Evolutionary conservation across 1,140 invertebrate genomes (phyloP), one percentile per base, ranked within the genome.

Genomic region (Homarus americanus): DNA sequence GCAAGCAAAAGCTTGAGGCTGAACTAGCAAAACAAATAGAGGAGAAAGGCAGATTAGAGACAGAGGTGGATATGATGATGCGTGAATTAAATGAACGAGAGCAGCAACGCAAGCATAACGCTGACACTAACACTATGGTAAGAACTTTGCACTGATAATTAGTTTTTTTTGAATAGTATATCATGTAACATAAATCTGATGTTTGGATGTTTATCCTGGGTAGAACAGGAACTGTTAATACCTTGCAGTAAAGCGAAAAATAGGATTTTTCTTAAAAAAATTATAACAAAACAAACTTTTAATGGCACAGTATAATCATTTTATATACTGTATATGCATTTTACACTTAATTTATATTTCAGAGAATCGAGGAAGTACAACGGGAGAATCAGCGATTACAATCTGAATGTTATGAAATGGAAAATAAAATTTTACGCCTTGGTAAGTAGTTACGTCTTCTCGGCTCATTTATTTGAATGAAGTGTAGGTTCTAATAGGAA

Each of bases 331-430:
- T 49, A 49, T 49, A 20, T 63, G 20, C 5, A 28, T 34, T 75
- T 38, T 17, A 38, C 3, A 76, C 20, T 58, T 9, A n/a, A 44
- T 28, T 34, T 73, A 24, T 80, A 63, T 79, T 79, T 2, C 88
- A 92, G 92, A 87, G 73, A 79, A 92, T 92, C 58, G 84, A 87
- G 41, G 88, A 90, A 66, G 89, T 92, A 17, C 92, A 92, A 36
- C 83, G 87, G 73, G 89, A 92, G 58, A 92, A 92, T 79, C 82
- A 90, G 44, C 80, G 84, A 69, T 84, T 92, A 34, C 92, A 92
- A 58, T 92, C 88, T 32, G 92, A 91, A 44, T 92, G 92, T 87
- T 85, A 92, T 40, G 88, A 91, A 82, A 82, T 92, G 84, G 92
- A 91, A 69, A 91, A 86, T 75, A 82, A 84, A 49, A 92, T 92